A percentile compares a stretch with the other conserved stretches of the same genome.
Conservation (phyloP, 2,113 vertebrate genomes). For the Genyomyrus donnyi region DNA sequence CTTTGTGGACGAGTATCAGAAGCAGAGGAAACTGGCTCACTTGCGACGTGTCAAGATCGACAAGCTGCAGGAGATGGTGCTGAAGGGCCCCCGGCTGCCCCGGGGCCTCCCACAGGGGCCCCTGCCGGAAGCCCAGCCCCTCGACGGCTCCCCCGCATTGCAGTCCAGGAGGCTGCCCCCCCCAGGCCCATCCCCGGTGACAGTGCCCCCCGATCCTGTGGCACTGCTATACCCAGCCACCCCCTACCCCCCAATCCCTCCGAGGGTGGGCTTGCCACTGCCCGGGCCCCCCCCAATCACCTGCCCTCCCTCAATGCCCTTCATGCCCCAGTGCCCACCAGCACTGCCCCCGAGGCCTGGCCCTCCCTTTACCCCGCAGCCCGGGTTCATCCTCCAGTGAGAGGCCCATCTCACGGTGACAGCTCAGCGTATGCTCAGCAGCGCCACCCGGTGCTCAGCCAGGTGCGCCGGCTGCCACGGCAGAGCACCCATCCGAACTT, state of each 20-base stretch:
- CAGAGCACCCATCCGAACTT: conserved; percentile 1
- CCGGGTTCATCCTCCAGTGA: conserved; percentile 93
- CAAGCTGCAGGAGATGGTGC: conserved; percentile 91
- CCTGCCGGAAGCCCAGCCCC: conserved; percentile 29
- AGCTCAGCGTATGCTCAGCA: conserved; percentile 27
- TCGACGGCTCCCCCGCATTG: conserved; percentile 50
- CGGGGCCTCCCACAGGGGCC: conserved; percentile 52
- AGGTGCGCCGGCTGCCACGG: neutral
- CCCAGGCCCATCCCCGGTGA: conserved; percentile 58
- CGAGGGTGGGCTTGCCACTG: conserved; percentile 64
- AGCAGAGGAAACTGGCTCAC: conserved; percentile 84
- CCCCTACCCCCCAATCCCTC: conserved; percentile 77
- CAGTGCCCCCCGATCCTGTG: conserved; percentile 43
- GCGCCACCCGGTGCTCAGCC: neutral
- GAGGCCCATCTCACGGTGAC: conserved; percentile 15
- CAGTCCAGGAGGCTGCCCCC: conserved; percentile 74
- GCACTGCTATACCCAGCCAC: conserved; percentile 52
- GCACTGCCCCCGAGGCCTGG: conserved; percentile 77
- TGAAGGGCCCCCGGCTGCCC: conserved; percentile 70
- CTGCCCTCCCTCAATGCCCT: conserved; percentile 60
- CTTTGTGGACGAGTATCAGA: conserved; percentile 86
- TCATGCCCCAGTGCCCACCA: conserved; percentile 70
- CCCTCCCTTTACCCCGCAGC: conserved; percentile 71
- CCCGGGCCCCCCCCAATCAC: conserved; percentile 56
- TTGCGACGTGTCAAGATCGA: conserved; percentile 87